phyloP scores from a whole-genome alignment of 2,113 vertebrate genomes.

The Ailuropoda melanoleuca region DNA sequence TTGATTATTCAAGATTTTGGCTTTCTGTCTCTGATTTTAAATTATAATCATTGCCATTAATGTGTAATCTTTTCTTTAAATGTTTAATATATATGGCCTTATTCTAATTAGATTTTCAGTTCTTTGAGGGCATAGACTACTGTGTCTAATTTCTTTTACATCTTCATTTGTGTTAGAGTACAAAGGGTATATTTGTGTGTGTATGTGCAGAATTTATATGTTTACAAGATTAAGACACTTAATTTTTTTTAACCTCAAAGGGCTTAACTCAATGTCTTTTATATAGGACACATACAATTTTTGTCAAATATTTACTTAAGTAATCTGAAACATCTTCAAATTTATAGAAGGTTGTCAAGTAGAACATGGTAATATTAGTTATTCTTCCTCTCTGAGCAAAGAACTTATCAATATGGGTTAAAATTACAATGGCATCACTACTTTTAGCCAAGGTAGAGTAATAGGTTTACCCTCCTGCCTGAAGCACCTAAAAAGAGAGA shows the following conservation, averaged over 20 bases:
- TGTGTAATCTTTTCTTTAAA: neutral
- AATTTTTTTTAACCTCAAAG: neutral
- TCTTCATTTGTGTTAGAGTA: neutral
- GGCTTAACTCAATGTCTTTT: slow-evolving; percentile 9
- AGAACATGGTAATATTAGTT: neutral
- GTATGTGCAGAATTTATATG: neutral
- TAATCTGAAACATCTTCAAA: slow-evolving; percentile 47
- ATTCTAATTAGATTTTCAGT: neutral
- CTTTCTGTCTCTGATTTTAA: neutral
- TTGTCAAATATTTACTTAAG: neutral
- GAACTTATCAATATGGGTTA: neutral
- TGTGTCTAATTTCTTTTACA: neutral
- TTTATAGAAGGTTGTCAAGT: neutral
- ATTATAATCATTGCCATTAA: neutral
- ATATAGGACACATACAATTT: neutral
- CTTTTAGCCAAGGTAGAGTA: neutral
- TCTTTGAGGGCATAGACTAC: neutral
- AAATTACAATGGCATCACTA: neutral
- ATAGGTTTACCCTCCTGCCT: neutral
- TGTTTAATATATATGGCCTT: neutral
- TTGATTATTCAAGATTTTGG: neutral
- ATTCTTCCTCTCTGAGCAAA: neutral
- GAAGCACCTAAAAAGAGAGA: neutral
- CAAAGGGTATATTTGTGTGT: neutral
- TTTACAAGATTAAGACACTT: neutral